phyloP scores from a whole-genome alignment of 2,888 invertebrate genomes.

The Hipparchia sbordonii region DNA sequence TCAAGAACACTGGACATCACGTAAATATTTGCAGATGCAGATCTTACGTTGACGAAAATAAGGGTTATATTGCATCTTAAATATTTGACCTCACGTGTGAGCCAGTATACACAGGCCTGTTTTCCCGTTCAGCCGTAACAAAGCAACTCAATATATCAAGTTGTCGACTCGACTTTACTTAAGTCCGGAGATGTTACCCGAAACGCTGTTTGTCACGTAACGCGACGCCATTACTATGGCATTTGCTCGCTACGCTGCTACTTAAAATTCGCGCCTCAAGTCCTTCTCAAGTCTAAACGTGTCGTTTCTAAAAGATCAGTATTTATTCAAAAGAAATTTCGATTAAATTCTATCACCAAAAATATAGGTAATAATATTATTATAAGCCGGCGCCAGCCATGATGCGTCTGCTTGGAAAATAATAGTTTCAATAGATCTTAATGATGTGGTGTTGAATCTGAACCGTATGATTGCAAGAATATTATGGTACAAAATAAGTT shows the following conservation, averaged over 20 bases:
- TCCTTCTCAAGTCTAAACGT: constrained; percentile 31
- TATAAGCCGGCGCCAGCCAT: no score
- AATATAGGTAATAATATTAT: no score
- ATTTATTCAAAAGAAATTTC: no score
- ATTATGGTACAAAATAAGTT: no score
- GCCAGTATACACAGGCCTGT: constrained; percentile 54
- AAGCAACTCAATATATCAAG: constrained; percentile 77
- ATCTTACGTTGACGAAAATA: constrained; percentile 13
- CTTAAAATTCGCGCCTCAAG: constrained; percentile 39
- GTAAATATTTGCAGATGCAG: constrained; percentile 10
- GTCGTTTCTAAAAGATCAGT: not conserved
- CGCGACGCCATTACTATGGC: constrained; percentile 55
- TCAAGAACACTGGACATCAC: constrained; percentile 20
- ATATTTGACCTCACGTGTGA: constrained; percentile 13
- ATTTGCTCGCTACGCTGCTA: constrained; percentile 35
- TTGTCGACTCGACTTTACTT: constrained; percentile 65
- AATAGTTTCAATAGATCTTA: no score
- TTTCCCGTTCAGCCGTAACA: constrained; percentile 68
- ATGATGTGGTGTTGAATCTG: no score
- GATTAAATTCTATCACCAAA: no score
- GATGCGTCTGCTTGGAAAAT: no score
- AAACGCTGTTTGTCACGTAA: constrained; percentile 68
- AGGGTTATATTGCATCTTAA: constrained; percentile 24
- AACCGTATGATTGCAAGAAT: no score
- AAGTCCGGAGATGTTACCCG: constrained; percentile 64